Percentiles rank a stretch among this genome's conserved stretches.
phyloP scores from a whole-genome alignment of 1,140 invertebrate genomes.

The Penaeus chinensis region DNA sequence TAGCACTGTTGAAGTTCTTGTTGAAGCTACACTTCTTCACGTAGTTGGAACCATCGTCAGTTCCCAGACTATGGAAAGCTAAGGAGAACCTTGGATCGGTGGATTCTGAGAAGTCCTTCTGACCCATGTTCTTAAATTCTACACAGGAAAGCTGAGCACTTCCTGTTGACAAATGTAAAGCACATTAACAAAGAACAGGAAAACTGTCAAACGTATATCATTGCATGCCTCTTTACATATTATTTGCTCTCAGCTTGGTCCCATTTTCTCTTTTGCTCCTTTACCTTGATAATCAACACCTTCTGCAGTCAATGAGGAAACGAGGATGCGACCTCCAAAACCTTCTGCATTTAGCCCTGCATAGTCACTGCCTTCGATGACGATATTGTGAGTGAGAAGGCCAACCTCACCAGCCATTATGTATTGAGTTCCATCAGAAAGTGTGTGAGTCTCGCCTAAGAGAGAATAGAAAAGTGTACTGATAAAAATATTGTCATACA shows the following conservation, averaged over 20 bases:
- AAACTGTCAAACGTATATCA: too few relatives aligned
- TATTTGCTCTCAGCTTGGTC: too few relatives aligned
- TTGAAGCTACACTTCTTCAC: constrained; percentile 55
- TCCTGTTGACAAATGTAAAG: background rate
- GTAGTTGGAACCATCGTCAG: constrained; percentile 29
- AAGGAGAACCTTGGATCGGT: constrained; percentile 50
- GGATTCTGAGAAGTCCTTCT: constrained; percentile 47
- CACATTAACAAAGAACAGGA: too few relatives aligned
- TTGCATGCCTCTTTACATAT: too few relatives aligned
- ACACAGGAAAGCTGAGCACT: constrained; percentile 38
- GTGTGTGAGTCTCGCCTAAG: constrained; percentile 33
- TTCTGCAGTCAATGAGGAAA: constrained; percentile 34
- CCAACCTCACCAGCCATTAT: constrained; percentile 55
- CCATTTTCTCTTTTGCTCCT: background rate
- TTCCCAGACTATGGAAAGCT: constrained; percentile 26
- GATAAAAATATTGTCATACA: background rate
- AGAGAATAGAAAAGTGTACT: background rate
- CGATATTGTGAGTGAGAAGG: constrained; percentile 54
- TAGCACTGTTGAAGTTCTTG: constrained; percentile 44
- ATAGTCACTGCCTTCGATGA: constrained; percentile 55
- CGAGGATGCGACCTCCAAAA: constrained; percentile 55
- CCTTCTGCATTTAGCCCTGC: constrained; percentile 32
- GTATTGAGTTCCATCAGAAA: constrained; percentile 7
- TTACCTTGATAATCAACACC: constrained; percentile 34
- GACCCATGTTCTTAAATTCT: constrained; percentile 53